Conservation (phyloP, 1,140 invertebrate species). For the Drosophila parvula region DNA sequence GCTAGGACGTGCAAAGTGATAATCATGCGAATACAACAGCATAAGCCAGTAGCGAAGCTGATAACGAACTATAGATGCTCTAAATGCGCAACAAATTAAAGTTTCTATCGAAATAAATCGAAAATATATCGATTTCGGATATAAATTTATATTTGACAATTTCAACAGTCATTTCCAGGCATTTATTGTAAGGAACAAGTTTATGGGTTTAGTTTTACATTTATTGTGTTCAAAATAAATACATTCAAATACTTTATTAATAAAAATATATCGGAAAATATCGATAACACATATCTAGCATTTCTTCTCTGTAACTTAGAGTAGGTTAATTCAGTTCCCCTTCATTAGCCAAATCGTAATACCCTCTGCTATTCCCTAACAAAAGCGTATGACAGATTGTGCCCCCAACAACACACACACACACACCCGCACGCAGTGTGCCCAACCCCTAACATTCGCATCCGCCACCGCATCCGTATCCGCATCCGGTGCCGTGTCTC, state of each 20-base stretch:
- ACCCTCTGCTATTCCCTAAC: constrained; percentile 12
- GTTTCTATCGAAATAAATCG: neutral
- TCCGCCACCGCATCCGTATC: constrained; percentile 9
- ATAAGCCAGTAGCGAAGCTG: neutral
- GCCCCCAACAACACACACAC: constrained; percentile 38
- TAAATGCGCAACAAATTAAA: neutral
- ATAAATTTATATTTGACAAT: neutral
- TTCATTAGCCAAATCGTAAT: neutral
- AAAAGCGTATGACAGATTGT: constrained; percentile 71
- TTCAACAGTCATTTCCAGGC: neutral
- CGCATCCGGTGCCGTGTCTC: constrained; percentile 11
- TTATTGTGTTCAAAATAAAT: neutral
- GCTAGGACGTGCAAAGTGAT: constrained; percentile 74
- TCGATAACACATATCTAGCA: neutral
- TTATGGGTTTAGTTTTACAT: neutral
- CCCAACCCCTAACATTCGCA: neutral
- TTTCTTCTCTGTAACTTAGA: neutral
- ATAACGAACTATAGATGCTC: neutral
- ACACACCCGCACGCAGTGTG: constrained; percentile 15
- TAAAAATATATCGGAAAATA: neutral
- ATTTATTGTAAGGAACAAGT: too few relatives aligned
- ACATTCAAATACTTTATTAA: neutral
- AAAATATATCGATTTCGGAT: neutral
- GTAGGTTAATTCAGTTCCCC: neutral
- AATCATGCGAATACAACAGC: constrained; percentile 52